Evolutionary conservation across 2,797 vertebrate species (phyloP), one percentile per base, ranked within the genome.

Genomic region (Lacerta bilineata): DNA sequence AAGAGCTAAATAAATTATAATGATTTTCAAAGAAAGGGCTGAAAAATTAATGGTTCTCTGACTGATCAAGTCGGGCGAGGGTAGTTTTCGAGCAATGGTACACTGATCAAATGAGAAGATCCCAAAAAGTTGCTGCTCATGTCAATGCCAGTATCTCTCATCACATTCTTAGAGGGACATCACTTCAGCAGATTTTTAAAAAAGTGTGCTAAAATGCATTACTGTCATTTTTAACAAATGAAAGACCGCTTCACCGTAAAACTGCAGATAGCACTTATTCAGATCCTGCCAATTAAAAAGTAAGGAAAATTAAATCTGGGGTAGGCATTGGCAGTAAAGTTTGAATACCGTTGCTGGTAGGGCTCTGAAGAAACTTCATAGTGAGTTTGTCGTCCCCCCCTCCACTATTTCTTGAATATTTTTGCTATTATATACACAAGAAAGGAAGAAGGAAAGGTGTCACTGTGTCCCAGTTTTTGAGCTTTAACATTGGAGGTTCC

Each of bases 21-120:
- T 92, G 10, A 69, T 93, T 93, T 95, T 93, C 61, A 91, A 89
- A 95, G 88, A 94, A 95, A 94, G 78, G 7, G 33, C 93, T 96
- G 87, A 95, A 96, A 97, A 95, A 92, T 95, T 95, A 93, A 95
- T 95, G 84, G 75, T 61, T 87, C 82, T 88, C n/a, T 93, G 82
- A n/a, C 1, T 92, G 91, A 95, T 93, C 83, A 92, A 90, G 82
- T 83, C 77, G 88, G 39, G 87, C 93, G 80, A 88, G 88, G 78
- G 87, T 88, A 68, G 59, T 93, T 88, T 46, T 77, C 77, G 55
- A 91, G 77, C 80, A 94, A 89, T 50, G 8, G 55, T 90, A 90
- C 91, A 93, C 85, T 93, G 90, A 94, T 93, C 86, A 92, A 88
- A 91, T 90, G 80, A 89, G 43, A 92, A 75, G 27, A 90, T 90